These are phyloP conservation scores for Perccottus glenii DNA, from an alignment of 2,113 vertebrate genomes.

Conservation along the genomic window DNA sequence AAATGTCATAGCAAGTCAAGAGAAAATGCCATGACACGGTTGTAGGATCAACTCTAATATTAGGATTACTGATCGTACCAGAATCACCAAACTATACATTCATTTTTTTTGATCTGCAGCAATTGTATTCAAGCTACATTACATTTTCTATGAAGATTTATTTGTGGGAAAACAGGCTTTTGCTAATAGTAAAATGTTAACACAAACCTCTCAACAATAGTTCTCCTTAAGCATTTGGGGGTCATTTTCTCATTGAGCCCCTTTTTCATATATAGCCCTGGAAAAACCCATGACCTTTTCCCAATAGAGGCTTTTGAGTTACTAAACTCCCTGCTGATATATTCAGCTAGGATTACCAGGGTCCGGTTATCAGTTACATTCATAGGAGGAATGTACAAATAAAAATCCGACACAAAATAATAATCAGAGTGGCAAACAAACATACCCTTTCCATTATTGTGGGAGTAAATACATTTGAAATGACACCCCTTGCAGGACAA, in stretches of 20 bases:
- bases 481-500: too few relatives aligned
- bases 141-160: too few relatives aligned
- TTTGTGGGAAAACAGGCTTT: too few relatives aligned
- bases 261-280: conserved; percentile 41
- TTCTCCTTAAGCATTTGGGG: conserved; percentile 15
- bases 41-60: conserved; percentile 1
- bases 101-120: background rate
- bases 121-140: background rate
- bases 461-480: too few relatives aligned
- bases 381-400: conserved; percentile 34
- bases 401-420: background rate
- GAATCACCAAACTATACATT: background rate
- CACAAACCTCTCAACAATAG: too few relatives aligned
- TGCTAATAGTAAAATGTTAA: too few relatives aligned
- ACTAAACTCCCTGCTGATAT: conserved; percentile 30
- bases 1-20: conserved; percentile 28
- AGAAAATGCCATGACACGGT: conserved; percentile 11
- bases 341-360: conserved; percentile 39
- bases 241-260: conserved; percentile 23
- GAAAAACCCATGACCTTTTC: conserved; percentile 41
- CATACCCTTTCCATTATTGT: too few relatives aligned
- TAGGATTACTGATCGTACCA: background rate
- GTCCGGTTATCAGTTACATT: conserved; percentile 65
- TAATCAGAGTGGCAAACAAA: too few relatives aligned
- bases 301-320: conserved; percentile 40